Percentiles rank a stretch among this genome's conserved stretches.
Evolutionary conservation across 1,140 invertebrate genomes (phyloP).

Genomic region (Drosophila leontia): DNA sequence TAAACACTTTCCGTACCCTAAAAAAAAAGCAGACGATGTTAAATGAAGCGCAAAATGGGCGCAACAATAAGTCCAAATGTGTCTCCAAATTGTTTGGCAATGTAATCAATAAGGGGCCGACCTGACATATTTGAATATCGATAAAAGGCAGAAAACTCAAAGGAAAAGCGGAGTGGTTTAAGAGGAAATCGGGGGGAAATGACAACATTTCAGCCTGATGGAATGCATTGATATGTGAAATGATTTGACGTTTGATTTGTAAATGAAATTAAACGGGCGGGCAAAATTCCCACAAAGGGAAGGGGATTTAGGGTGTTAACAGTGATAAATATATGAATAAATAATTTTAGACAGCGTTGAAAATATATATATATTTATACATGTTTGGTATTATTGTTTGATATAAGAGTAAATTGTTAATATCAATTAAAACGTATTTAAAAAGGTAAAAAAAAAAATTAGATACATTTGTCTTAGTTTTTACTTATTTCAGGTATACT

Average conservation of each 20-base stretch:
- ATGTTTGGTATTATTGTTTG: not conserved
- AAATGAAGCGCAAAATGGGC: conserved; percentile 78
- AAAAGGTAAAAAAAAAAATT: not conserved
- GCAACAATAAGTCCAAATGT: conserved; percentile 67
- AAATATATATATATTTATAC: not conserved
- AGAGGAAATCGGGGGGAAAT: not conserved
- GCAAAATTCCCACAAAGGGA: conserved; percentile 10
- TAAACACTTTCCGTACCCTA: conserved; percentile 68
- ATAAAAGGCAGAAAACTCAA: conserved; percentile 35
- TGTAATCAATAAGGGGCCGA: conserved; percentile 63
- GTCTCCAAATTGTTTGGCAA: conserved; percentile 61
- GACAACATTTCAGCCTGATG: conserved; percentile 45
- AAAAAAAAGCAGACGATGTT: conserved; percentile 39
- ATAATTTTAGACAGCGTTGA: not conserved
- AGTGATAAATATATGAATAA: conserved; percentile 34
- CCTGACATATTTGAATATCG: conserved; percentile 41
- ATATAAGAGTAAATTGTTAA: conserved; percentile 9
- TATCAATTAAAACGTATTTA: not conserved
- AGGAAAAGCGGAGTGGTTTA: not conserved
- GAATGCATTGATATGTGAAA: conserved; percentile 79
- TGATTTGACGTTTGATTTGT: conserved; percentile 76
- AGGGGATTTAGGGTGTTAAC: not conserved
- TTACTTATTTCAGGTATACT: too few relatives aligned
- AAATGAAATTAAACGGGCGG: conserved; percentile 73
- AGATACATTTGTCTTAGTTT: not conserved